Conservation (phyloP, 2,113 vertebrate genomes). For the Perca schrenkii region DNA sequence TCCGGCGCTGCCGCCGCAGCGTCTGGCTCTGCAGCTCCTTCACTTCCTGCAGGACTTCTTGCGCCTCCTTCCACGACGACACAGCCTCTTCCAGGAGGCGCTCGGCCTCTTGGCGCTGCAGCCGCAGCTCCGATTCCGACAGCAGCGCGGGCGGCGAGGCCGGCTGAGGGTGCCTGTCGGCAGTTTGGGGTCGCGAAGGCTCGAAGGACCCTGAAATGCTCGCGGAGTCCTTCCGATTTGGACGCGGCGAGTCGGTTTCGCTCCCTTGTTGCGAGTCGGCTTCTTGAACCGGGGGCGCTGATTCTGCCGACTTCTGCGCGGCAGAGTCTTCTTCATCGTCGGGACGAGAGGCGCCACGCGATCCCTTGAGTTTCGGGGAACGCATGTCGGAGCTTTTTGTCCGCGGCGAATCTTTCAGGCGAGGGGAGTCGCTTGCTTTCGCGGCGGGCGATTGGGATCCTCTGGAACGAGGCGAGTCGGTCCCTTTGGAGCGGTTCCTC, state of each 20-base stretch:
- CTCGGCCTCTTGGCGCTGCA: conserved; percentile 89
- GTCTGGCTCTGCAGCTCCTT: conserved; percentile 90
- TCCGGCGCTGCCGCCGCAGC: conserved; percentile 87
- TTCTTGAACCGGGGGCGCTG: conserved; percentile 42
- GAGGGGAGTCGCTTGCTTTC: conserved; percentile 44
- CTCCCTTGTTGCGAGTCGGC: conserved; percentile 33
- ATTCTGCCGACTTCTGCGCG: background rate
- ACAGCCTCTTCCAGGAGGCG: conserved; percentile 92
- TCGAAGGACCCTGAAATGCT: conserved; percentile 20
- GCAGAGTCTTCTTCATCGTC: conserved; percentile 50
- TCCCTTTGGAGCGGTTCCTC: conserved; percentile 63
- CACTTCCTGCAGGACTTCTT: conserved; percentile 94
- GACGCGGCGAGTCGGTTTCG: conserved; percentile 10
- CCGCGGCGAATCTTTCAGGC: conserved; percentile 24
- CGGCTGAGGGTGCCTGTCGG: background rate
- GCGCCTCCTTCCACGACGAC: conserved; percentile 93
- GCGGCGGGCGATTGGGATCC: conserved; percentile 50
- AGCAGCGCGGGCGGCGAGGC: background rate
- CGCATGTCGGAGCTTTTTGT: conserved; percentile 21
- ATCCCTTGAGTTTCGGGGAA: conserved; percentile 37
- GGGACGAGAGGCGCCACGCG: background rate
- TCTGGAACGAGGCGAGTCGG: conserved; percentile 68
- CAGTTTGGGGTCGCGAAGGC: conserved; percentile 34
- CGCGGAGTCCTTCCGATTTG: conserved; percentile 31
- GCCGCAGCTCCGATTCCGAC: conserved; percentile 78